Base-by-base conservation (phyloP, 1,140 invertebrate genomes). In the Drosophila cardini region DNA sequence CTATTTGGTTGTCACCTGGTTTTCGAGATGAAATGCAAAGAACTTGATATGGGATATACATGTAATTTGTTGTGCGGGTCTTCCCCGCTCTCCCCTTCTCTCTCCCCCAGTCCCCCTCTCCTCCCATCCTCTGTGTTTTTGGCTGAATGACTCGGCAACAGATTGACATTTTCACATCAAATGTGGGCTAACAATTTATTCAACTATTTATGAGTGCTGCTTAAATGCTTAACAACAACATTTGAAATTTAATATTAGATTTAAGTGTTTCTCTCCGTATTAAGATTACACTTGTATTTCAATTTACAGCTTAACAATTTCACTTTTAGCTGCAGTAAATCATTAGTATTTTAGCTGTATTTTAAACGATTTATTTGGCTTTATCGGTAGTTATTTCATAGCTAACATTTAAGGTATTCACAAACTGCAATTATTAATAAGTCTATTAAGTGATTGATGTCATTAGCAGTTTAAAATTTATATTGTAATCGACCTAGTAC, bases 91-190 rank as follows among this genome's bases (percentile, higher is more conserved):
- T 55, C 21, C 0, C 21, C 4, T 1, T 4, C 21, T 4, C 1
- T 26, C n/a, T n/a, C n/a, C n/a, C n/a, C n/a, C n/a, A n/a, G n/a
- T n/a, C n/a, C 21, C 21, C 21, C 21, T 21, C 21, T 5, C 2
- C 21, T 26, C 2, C 21, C 21, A n/a, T n/a, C n/a, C n/a, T n/a
- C n/a, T n/a, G n/a, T n/a, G n/a, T 26, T 3, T 26, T 26, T 69
- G 63, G 26, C 36, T 68, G 63, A 58, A 53, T 69, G 63, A 72
- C 67, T 67, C 32, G 57, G 58, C 79, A 82, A 79, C 82, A 82
- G 75, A 82, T 87, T 83, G 82, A 69, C 64, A 87, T 82, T 79
- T 87, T 87, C 78, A 70, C 83, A 86, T 80, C 57, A 64, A 68
- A 48, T 50, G 46, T 15, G 38, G 42, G 21, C 56, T 67, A 60